phyloP scores from a whole-genome alignment of 2,113 vertebrate genomes.

The Anoura caudifer region DNA sequence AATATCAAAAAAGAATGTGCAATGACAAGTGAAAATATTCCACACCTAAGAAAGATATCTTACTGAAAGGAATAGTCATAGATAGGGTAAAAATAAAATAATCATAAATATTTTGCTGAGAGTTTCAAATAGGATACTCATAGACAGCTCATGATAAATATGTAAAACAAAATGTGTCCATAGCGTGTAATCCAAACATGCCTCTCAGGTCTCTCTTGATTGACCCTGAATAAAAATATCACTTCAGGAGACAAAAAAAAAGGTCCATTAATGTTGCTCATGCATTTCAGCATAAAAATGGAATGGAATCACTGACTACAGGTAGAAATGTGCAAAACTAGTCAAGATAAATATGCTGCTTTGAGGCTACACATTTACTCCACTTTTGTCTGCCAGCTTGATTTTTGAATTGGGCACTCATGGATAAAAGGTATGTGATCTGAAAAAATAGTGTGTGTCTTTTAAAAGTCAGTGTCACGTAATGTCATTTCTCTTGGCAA shows the following conservation, averaged over 20 bases:
- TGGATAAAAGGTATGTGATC: constrained; percentile 83
- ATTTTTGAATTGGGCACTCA: constrained; percentile 83
- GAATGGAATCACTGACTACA: constrained; percentile 82
- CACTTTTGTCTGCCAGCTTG: constrained; percentile 82
- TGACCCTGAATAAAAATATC: constrained; percentile 81
- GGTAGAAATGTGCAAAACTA: constrained; percentile 81
- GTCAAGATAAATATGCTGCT: constrained; percentile 81
- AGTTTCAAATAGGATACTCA: constrained; percentile 59
- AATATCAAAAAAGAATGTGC: constrained; percentile 2
- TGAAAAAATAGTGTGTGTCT: constrained; percentile 83
- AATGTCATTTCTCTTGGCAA: constrained; percentile 78
- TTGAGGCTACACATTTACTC: constrained; percentile 79
- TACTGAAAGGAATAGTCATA: constrained; percentile 44
- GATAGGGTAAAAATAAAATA: constrained; percentile 52
- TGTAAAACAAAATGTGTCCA: constrained; percentile 54
- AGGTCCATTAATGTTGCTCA: constrained; percentile 80
- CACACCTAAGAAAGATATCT: not conserved
- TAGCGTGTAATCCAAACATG: constrained; percentile 73
- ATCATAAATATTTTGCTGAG: constrained; percentile 35
- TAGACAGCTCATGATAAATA: constrained; percentile 74
- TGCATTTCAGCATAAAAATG: constrained; percentile 86
- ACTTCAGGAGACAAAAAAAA: constrained; percentile 78
- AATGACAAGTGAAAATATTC: constrained; percentile 58
- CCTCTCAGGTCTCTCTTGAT: constrained; percentile 78
- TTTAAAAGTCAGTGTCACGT: constrained; percentile 81